Evolutionary conservation across 2,113 vertebrate genomes (phyloP), one percentile per base, ranked within the genome.

Genomic region (Malurus elegans): DNA sequence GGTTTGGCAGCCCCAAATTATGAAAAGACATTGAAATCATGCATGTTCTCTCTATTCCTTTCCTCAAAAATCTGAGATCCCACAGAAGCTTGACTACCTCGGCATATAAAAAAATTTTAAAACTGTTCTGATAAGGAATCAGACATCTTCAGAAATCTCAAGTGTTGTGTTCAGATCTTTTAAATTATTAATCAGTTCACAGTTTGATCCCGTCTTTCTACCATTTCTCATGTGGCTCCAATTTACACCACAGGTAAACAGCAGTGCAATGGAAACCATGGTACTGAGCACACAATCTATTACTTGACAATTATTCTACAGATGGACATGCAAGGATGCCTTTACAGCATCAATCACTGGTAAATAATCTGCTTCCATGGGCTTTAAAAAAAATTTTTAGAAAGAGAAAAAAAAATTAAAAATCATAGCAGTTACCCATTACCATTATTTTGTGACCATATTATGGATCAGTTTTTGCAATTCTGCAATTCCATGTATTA

Each of bases 1-100:
- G 62, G 66, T 94, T 92, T 96, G 90, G 92, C 92, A 94, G 62
- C 71, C 74, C 14, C 38, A 78, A 42, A 88, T 74, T 92, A 92
- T 14, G 38, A 84, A 70, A n/a, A 66, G 56, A 60, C 64, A 73
- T 48, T 67, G 75, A 62, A 95, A 64, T 2, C 2, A 31, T 38
- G n/a, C 44, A 23, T 8, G 20, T 17, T 87, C 12, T 57, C 56
- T 60, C 42, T 51, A 25, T 38, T 88, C 25, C 25, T 23, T 79
- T 64, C 36, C 38, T 47, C 8, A 1, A 44, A 79, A 56, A 79
- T 25, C 44, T 10, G 10, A 88, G 44, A 44, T 71, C 12, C 75
- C 73, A 66, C 6, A 79, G 40, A 51, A 86, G 17, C 24, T n/a
- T 90, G 42, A 44, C 28, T 78, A 38, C 51, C 26, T 88, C 21